Evolutionary conservation across 1,140 invertebrate species (phyloP), one percentile per base, ranked within the genome.

Genomic region (Papilio glaucus): DNA sequence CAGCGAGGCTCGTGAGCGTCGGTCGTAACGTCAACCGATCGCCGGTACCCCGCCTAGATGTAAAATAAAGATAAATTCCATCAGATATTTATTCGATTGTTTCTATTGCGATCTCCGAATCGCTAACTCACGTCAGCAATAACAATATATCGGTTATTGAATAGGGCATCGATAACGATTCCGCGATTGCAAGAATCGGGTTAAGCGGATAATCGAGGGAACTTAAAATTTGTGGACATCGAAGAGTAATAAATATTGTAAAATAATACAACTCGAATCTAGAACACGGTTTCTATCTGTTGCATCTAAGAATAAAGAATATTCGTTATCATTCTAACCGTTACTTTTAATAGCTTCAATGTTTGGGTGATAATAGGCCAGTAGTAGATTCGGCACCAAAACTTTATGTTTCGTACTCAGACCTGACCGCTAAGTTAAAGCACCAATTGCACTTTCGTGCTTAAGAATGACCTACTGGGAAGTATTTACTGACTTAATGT

Each of bases 111-210:
- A 86, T 89, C 85, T 81, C 63, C 71, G 80, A 80, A 82, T 83
- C 86, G 78, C 82, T 87, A 89, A 87, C 80, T 89, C 87, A 87
- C 85, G 82, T 83, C 83, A 82, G 85, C 82, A 82, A 84, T 87
- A 87, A 85, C 85, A 84, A 86, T 88, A 87, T 87, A 87, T 86
- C 84, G 82, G 80, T 87, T 88, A 87, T 88, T 85, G 85, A 88
- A 86, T 83, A 81, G 77, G 78, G 77, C 75, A 83, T 78, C 78
- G 85, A 85, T 84, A 82, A 72, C 77, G 81, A 82, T 86, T 75
- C 76, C 72, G 68, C 72, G 69, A 74, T 77, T 78, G 76, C 72
- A 69, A 57, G 68, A 73, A 77, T 71, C 72, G 65, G 65, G 67
- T 72, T 72, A 61, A 77, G 76, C 75, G 77, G 77, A 76, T 76